These are phyloP conservation scores for Oreochromis niloticus DNA, from an alignment of 2,113 vertebrate genomes.

Conservation along the genomic window DNA sequence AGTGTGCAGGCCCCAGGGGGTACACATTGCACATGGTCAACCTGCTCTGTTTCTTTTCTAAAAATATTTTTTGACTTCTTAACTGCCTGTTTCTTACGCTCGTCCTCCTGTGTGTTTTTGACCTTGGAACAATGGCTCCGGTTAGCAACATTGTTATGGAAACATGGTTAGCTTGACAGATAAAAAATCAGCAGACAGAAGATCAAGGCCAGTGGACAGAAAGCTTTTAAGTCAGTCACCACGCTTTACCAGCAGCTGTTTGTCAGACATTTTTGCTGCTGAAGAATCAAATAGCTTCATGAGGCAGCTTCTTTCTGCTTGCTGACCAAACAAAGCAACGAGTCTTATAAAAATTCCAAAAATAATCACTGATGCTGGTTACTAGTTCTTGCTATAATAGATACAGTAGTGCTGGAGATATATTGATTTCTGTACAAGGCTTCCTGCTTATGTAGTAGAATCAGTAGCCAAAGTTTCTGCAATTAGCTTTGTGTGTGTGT, in stretches of 20 bases:
- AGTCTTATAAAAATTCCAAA: not conserved
- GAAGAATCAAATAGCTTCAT: not conserved
- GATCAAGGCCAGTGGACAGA: constrained; percentile 10
- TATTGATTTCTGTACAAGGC: not conserved
- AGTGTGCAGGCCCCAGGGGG: not conserved
- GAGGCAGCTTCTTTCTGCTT: not conserved
- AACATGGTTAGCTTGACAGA: constrained; percentile 27
- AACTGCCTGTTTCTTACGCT: not conserved
- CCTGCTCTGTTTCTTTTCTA: not conserved
- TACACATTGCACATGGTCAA: not conserved
- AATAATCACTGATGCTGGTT: not conserved
- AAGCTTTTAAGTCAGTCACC: not conserved
- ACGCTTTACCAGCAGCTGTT: not conserved
- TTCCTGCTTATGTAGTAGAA: not conserved
- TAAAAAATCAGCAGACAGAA: not conserved
- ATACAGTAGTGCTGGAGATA: not conserved
- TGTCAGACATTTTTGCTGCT: not conserved
- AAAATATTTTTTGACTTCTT: not conserved
- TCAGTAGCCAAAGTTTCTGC: not conserved
- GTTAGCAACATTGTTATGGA: constrained; percentile 39
- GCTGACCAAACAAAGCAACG: not conserved
- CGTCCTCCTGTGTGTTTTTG: not conserved
- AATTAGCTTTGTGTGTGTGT: not conserved
- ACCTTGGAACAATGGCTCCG: constrained; percentile 21
- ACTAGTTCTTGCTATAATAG: not conserved